Evolutionary conservation across 1,140 invertebrate species (phyloP), one percentile per base, ranked within the genome.

Genomic region (Nasonia vitripennis): DNA sequence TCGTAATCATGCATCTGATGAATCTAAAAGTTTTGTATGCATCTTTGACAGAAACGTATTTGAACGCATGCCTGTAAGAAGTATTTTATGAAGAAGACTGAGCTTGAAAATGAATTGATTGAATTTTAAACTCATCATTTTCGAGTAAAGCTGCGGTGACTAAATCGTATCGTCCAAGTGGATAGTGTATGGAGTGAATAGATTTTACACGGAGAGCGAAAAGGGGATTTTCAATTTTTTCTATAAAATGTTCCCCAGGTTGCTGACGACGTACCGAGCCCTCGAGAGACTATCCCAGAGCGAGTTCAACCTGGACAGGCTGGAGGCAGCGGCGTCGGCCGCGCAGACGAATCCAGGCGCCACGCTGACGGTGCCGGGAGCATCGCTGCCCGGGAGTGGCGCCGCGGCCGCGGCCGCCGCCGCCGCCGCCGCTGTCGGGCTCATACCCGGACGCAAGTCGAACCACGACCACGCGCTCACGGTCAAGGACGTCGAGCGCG

Each of bases 201-300:
- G 34, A 37, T 37, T 37, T 37, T 37, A 37, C 34, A 6, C 34
- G 5, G 34, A 37, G 34, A 6, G 34, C 34, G 4, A 4, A 37
- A 37, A 37, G 3, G 34, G 34, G 5, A 5, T 37, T 27, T 27
- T 27, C 27, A 27, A 27, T 27, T 27, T 27, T 27, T 27, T 27
- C 27, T 27, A 27, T 27, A 27, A 27, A 27, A 27, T 27, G 27
- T 27, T 27, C 27, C 27, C 1, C 27, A 93, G 97, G 77, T 92
- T 98, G 73, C 91, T 97, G 86, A 97, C 96, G 2, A 97, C 97
- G 0, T 97, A 98, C 91, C 94, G 96, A 83, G 97, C 97, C 2
- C 90, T 98, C 41, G 96, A 98, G 89, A 92, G 97, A 62, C 94
- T 98, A 62, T 97, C 96, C 0, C 96, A 97, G 90, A 97, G 96